Percentiles rank a stretch among this genome's conserved stretches.
These are phyloP conservation scores for Lontra canadensis DNA, from an alignment of 2,113 vertebrate species.

Conservation along the genomic window DNA sequence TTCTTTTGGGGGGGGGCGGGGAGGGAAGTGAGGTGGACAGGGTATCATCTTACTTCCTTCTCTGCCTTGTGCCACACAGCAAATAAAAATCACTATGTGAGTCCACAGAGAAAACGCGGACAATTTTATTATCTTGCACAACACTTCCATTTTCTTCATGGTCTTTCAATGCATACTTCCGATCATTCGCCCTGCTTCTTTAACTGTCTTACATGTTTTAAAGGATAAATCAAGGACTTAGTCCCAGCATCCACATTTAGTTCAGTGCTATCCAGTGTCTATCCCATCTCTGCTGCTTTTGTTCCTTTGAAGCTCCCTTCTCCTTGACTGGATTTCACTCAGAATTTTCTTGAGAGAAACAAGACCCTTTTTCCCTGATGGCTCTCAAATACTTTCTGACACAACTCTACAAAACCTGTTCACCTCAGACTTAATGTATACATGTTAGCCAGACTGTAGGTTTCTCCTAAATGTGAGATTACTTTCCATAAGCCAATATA, in stretches of 20 bases:
- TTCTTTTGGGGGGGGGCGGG: neutral
- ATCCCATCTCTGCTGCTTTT: neutral
- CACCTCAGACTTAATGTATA: neutral
- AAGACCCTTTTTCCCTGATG: neutral
- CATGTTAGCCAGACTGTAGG: neutral
- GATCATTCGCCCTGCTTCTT: neutral
- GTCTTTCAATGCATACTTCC: neutral
- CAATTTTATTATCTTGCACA: neutral
- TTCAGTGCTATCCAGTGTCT: neutral
- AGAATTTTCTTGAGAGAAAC: neutral
- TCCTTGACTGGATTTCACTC: neutral
- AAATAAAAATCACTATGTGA: neutral
- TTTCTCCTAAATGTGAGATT: neutral
- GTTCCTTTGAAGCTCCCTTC: neutral
- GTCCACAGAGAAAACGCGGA: neutral
- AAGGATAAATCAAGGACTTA: conserved; percentile 21
- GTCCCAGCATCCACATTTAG: neutral
- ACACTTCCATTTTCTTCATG: neutral
- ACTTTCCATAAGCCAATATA: neutral
- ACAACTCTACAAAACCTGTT: conserved; percentile 28
- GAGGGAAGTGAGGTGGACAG: neutral
- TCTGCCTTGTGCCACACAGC: neutral
- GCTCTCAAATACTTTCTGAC: conserved; percentile 2
- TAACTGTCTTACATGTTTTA: neutral
- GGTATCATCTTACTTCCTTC: neutral